These are phyloP conservation scores for Phrynocephalus versicolor DNA, from an alignment of 2,113 vertebrate species.

Conservation along the genomic window DNA sequence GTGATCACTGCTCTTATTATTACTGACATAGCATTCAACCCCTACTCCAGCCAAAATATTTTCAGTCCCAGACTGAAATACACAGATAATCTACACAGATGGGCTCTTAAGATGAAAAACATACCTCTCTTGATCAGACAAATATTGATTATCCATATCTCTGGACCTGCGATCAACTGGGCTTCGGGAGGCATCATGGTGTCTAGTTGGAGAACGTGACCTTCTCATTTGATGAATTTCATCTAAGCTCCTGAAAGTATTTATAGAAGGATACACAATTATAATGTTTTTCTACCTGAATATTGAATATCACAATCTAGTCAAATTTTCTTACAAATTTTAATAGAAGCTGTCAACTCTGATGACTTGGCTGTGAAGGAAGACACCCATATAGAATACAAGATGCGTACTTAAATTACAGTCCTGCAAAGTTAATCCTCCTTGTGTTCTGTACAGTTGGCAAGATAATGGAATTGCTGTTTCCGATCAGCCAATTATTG, in stretches of 20 bases:
- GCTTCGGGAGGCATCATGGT: constrained; percentile 89
- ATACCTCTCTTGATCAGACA: constrained; percentile 97
- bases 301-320: constrained; percentile 3
- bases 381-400: not conserved
- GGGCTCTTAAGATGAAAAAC: constrained; percentile 45
- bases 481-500: not conserved
- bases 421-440: not conserved
- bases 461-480: not conserved
- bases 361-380: not conserved
- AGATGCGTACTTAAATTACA: not conserved
- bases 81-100: constrained; percentile 11
- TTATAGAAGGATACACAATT: constrained; percentile 44
- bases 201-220: constrained; percentile 89
- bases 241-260: constrained; percentile 90
- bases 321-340: not conserved
- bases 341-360: not conserved
- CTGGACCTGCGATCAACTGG: constrained; percentile 84
- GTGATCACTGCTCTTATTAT: not conserved
- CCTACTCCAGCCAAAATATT: not conserved
- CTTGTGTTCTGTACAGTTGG: not conserved
- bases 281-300: constrained; percentile 15
- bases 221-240: constrained; percentile 97
- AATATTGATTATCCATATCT: constrained; percentile 92
- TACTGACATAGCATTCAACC: not conserved
- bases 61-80: constrained; percentile 29